Evolutionary conservation across 2,888 invertebrate genomes (phyloP), one percentile per base, ranked within the genome.

Genomic region (Elegia similella): DNA sequence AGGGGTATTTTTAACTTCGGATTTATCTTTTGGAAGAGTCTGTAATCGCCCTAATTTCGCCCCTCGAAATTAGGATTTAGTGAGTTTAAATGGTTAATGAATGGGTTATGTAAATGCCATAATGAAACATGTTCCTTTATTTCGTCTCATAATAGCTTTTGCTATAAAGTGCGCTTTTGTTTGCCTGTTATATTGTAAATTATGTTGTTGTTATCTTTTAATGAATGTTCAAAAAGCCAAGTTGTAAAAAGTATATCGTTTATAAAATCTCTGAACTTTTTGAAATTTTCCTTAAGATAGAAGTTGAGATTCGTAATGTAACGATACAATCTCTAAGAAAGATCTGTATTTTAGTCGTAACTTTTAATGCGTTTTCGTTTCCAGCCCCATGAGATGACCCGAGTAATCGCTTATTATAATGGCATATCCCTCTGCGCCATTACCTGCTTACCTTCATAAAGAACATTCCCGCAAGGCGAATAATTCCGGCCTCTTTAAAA

Each of bases 1-100:
- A 75, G 78, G 80, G 79, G 75, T 82, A 79, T 85, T 88, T 87
- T 88, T 84, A 86, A 86, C 80, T 82, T 77, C 80, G 75, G 79
- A 85, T 87, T 88, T 87, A 86, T 87, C 82, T 86, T 82, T 79
- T 65, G 69, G 74, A 73, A 65, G 73, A 80, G 79, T 78, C 79
- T 75, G 77, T 84, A 81, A 86, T 86, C 81, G 76, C 70, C 72
- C 76, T 86, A 83, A 87, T 86, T 82, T 81, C 67, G 73, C 70
- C 69, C 73, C 67, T 71, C 72, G 67, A 74, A 82, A 84, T 82
- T 80, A 78, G 77, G 76, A 76, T 76, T 77, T 69, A 60, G 67
- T 71, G 68, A 73, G 67, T 72, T 73, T 77, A 73, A 78, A 78
- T 73, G 70, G 66, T 75, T 67, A 73, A 78, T 76, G 79, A 76